Percentiles rank a stretch among this genome's conserved stretches.
These are phyloP conservation scores for Urechis unicinctus DNA, from an alignment of 2,888 invertebrate species.

Conservation along the genomic window DNA sequence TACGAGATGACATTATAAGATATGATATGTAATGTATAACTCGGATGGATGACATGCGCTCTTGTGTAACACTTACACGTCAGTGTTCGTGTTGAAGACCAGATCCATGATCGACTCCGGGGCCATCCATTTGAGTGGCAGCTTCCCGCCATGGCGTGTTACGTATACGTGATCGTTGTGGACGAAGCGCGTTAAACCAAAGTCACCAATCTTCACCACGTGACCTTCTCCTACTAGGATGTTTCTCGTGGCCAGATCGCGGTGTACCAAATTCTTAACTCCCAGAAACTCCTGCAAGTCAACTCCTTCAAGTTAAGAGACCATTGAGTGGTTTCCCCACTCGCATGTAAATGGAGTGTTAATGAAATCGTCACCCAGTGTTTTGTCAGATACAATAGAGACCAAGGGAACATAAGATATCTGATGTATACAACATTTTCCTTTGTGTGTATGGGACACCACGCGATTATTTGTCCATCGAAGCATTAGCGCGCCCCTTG, in stretches of 20 bases:
- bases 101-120: constrained; percentile 43
- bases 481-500: no score
- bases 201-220: constrained; percentile 44
- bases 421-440: no score
- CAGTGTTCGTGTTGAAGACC: constrained; percentile 43
- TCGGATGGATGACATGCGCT: neutral
- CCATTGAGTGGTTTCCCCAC: no score
- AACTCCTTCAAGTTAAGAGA: no score
- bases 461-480: no score
- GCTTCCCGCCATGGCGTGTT: constrained; percentile 36
- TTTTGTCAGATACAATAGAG: no score
- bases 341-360: neutral
- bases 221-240: constrained; percentile 33
- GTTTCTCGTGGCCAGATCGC: constrained; percentile 46
- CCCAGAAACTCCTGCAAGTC: constrained; percentile 40
- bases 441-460: no score
- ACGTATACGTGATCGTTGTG: constrained; percentile 42
- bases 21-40: no score
- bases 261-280: constrained; percentile 42
- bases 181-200: constrained; percentile 45
- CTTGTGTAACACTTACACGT: constrained; percentile 35
- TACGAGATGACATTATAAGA: no score
- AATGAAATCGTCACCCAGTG: no score
- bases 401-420: no score
- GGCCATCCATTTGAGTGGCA: constrained; percentile 48